Base-by-base conservation (phyloP, 92 coral and sea anemone species). In the Porites evermanni region DNA sequence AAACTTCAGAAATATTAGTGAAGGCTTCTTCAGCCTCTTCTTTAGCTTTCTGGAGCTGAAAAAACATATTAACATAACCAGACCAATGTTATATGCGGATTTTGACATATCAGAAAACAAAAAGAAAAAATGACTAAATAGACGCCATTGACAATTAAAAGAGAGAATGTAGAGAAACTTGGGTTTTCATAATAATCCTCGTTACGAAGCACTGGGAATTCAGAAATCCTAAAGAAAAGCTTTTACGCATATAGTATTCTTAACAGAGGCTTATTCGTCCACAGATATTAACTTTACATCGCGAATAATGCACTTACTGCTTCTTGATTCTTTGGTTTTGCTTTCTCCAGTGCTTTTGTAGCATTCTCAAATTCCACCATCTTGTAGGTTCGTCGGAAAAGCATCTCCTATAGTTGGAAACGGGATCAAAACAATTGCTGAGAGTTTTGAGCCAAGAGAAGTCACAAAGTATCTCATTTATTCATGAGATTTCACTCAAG, bases 321-420 rank as follows among this genome's bases (percentile, higher is more conserved):
- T 69, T 95, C 94, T 75, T 93, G 91, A 77, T 97, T 97, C 86
- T 97, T 95, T 47, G 99, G 99, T 72, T 97, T 97, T 51, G 99
- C 98, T 84, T 97, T 95, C 73, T 95, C 97, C 50, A 93, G 73
- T 2, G 99, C 97, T 77, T 97, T 95, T 75, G 84, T 88, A 13
- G 99, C 95, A 86, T 93, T 97, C 78, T 97, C 98, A 74, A 95
- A 93, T 69, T 95, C 98, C 8, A 97, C 98, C 79, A 97, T 88
- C 87, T 93, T 95, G 75, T 96, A 95, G 6, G 98, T 97, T 51
- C 99, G 90, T 72, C 96, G 91, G 75, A 93, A 95, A 79, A 97
- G 88, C 99, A 95, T 97, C 50, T 91, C 95, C 99, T 97, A 38
- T 38, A 4, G 74, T 19, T 20, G 26, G 44, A 56, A 47, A 0